Evolutionary conservation across 2,797 vertebrate genomes (phyloP), one percentile per base, ranked within the genome.

Genomic region (Harpagifer antarcticus): DNA sequence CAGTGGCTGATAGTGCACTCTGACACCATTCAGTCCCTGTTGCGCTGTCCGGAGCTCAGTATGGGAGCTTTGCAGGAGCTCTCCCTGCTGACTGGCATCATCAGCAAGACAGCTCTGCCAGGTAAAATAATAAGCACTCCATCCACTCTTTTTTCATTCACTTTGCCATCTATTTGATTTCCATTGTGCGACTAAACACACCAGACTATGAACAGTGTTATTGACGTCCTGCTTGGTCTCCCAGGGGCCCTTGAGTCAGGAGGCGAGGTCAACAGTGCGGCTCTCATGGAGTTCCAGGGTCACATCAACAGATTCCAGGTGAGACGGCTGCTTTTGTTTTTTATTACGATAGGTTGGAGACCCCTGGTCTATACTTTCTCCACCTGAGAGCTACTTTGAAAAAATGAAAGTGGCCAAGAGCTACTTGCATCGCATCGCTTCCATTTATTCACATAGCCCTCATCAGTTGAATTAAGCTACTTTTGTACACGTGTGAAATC

Each of bases 261-360:
- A 2, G 79, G 95, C 53, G 97, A 97, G 72, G 78, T 96, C 72
- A 96, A 94, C 74, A 96, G 96, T 74, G 95, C 96, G 2, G 95
- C 96, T 0, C 90, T 97, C 1, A 92, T 98, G 94, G 98, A 99
- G 88, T 93, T 98, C 43, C 96, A 98, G 86, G 97, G 97, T 82
- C 97, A 99, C 86, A 96, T 99, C 33, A 94, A 95, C 73, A 93
- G 97, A 87, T 99, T 99, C 88, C 98, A 99, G 97, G 98, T 99
- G 87, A 80, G 50, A 68, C 6, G 3, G 0, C n/a, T 59, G 12
- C 10, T 37, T 2, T 16, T 2, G 9, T 54, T 52, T 52, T 44
- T 44, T 1, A 27, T 48, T 3, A 13, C 1, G 0, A 9, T 11
- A 23, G n/a, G n/a, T n/a, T n/a, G n/a, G n/a, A n/a, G n/a, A n/a